A percentile compares a stretch with the other conserved stretches of the same genome.
Evolutionary conservation across 2,797 vertebrate genomes (phyloP).

Genomic region (Novumbra hubbsi): DNA sequence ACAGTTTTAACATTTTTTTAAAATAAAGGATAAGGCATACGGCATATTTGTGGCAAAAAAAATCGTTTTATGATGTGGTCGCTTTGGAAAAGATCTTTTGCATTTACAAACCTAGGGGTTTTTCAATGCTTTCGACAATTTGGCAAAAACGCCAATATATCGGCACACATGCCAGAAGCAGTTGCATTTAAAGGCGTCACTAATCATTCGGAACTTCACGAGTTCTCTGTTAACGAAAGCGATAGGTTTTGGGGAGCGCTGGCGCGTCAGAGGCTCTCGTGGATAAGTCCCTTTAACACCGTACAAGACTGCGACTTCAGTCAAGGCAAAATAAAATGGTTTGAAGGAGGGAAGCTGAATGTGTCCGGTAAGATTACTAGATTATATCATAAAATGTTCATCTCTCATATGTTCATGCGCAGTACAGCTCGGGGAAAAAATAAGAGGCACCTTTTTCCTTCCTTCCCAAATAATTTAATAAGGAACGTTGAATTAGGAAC

Average conservation of each 20-base stretch:
- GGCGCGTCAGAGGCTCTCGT: slow-evolving; percentile 78
- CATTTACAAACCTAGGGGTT: slow-evolving; percentile 7
- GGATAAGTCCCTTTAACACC: slow-evolving; percentile 79
- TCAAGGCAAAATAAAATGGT: slow-evolving; percentile 80
- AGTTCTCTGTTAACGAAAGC: slow-evolving; percentile 72
- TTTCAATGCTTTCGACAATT: neutral
- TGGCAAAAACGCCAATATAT: slow-evolving; percentile 25
- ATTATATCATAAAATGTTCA: no score
- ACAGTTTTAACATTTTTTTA: neutral
- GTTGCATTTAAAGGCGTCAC: slow-evolving; percentile 57
- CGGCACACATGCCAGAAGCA: slow-evolving; percentile 60
- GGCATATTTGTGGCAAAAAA: neutral
- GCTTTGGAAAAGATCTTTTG: slow-evolving; percentile 6
- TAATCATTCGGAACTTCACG: slow-evolving; percentile 49
- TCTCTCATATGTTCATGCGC: no score
- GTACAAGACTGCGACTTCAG: slow-evolving; percentile 77
- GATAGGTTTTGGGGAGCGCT: slow-evolving; percentile 83
- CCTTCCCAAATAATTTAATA: no score
- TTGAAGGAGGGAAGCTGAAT: slow-evolving; percentile 87
- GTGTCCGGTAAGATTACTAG: slow-evolving; percentile 82
- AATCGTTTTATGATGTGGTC: slow-evolving; percentile 46
- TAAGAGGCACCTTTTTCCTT: no score
- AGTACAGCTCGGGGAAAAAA: no score
- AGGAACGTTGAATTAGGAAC: no score
- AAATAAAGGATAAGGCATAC: neutral